Conservation (phyloP, 23 tunicate genomes). For the Styela clava region DNA sequence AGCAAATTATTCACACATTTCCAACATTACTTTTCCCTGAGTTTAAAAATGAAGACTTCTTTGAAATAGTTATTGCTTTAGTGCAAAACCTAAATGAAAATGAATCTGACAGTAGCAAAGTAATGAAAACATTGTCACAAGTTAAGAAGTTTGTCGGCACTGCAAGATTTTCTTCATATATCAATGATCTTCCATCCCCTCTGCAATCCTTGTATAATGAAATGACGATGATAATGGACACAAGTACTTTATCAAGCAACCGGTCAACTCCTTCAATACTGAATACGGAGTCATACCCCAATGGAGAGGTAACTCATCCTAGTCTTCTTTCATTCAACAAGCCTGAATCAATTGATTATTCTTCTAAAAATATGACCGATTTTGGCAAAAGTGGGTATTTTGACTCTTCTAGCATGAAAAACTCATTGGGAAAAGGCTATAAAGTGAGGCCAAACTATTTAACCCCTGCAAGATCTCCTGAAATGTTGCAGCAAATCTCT, state of each 20-base stretch:
- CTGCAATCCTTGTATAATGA: slow-evolving; percentile 29
- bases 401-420: slow-evolving; percentile 34
- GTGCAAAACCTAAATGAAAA: slow-evolving; percentile 46
- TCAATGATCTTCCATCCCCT: slow-evolving; percentile 48
- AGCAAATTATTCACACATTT: slow-evolving; percentile 56
- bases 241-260: slow-evolving; percentile 2
- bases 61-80: slow-evolving; percentile 65
- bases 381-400: slow-evolving; percentile 60
- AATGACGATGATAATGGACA: neutral
- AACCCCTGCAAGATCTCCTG: slow-evolving; percentile 15
- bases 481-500: neutral
- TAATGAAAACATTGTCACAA: slow-evolving; percentile 17
- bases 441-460: slow-evolving; percentile 12
- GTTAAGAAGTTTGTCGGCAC: slow-evolving; percentile 58
- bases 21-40: slow-evolving; percentile 86
- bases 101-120: slow-evolving; percentile 31
- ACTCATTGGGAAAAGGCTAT: slow-evolving; percentile 25
- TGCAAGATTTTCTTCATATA: slow-evolving; percentile 35
- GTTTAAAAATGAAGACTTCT: slow-evolving; percentile 80
- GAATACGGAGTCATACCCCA: neutral
- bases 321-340: neutral
- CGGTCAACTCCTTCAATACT: slow-evolving; percentile 6
- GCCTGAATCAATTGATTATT: neutral
- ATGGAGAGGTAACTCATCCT: slow-evolving; percentile 6
- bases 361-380: slow-evolving; percentile 9